Evolutionary conservation across 2,113 vertebrate species (phyloP), one percentile per base, ranked within the genome.

Genomic region (Brachyhypopomus occidentalis): DNA sequence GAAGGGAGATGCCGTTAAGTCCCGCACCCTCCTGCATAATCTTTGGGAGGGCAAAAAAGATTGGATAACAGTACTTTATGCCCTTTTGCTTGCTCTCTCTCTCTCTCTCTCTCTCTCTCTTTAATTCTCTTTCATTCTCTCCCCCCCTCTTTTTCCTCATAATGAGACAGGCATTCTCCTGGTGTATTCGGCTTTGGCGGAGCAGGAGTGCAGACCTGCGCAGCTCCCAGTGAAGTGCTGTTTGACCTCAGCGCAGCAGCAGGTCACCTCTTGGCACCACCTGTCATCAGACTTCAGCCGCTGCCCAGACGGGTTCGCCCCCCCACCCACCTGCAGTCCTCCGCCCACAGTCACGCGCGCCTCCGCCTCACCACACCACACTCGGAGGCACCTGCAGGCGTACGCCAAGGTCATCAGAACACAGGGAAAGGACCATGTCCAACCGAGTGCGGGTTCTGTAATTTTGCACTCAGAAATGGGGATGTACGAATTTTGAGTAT

Each of bases 231-330:
- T 66, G 78, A 83, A 81, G 83, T 80, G 74, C 74, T 81, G 34
- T 75, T 83, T 85, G 83, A 87, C 86, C 84, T 83, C 74, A 27
- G 72, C 72, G 66, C 64, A 67, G 82, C 6, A 1, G 76, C 62
- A 11, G 81, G 84, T 71, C 84, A 41, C 17, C 8, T 0, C 62
- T 83, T 82, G 81, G 78, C 84, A 81, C 74, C 83, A 82, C 83
- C 80, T 83, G 63, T 79, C 77, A 77, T 85, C 81, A 58, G 48
- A 83, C 80, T 79, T 81, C 74, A 77, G 72, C 71, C 60, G 20
- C 77, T 67, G 80, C 66, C 62, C 73, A 77, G 69, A 69, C 77
- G 19, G 52, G 16, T 71, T 72, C 30, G 30, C 30, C 30, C 30
- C 30, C 73, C 76, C 78, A 72, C 78, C 64, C 78, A 86, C 76